Conservation (phyloP, 1,140 invertebrate species). For the Harlomillsia oculata region DNA sequence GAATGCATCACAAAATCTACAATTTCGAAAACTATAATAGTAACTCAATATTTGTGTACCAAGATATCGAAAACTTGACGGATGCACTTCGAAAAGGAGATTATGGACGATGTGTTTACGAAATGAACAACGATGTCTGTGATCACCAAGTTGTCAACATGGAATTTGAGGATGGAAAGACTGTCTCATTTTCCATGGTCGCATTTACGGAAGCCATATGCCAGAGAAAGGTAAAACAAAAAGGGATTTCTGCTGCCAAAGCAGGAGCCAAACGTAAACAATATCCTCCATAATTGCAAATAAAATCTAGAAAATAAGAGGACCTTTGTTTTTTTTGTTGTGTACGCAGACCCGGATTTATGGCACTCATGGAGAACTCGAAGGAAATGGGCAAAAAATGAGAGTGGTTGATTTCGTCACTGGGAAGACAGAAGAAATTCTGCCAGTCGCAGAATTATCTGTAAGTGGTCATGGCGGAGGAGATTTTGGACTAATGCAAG, state of each 20-base stretch:
- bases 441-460: slow-evolving; percentile 26
- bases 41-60: neutral
- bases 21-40: neutral
- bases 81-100: slow-evolving; percentile 38
- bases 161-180: slow-evolving; percentile 44
- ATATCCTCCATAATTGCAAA: neutral
- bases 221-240: slow-evolving; percentile 35
- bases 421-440: slow-evolving; percentile 14
- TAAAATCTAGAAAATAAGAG: neutral
- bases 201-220: slow-evolving; percentile 44
- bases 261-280: neutral
- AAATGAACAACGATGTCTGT: slow-evolving; percentile 44
- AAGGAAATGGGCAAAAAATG: slow-evolving; percentile 33
- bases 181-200: slow-evolving; percentile 43
- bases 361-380: slow-evolving; percentile 32
- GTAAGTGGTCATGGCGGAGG: slow-evolving; percentile 41
- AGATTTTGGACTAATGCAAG: slow-evolving; percentile 40
- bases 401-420: slow-evolving; percentile 36
- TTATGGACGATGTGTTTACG: slow-evolving; percentile 44
- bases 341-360: slow-evolving; percentile 26
- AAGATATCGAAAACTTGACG: slow-evolving; percentile 40
- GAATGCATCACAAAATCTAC: neutral
- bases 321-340: neutral
- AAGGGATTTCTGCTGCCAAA: neutral
- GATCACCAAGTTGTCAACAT: slow-evolving; percentile 45